phyloP scores from a whole-genome alignment of 2,113 vertebrate species.

The Hemiprocne comata region DNA sequence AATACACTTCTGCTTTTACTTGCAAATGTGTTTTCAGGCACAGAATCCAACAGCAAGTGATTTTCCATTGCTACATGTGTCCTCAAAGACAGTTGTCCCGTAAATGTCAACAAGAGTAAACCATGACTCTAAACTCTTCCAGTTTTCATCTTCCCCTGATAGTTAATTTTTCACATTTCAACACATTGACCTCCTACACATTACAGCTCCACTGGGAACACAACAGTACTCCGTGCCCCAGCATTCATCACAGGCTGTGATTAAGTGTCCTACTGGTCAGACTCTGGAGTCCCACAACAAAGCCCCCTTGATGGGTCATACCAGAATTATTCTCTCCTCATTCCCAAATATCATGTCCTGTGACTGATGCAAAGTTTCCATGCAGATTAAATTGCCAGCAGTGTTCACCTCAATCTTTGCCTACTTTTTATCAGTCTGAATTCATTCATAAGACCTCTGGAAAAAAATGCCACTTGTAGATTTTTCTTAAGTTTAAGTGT shows the following conservation, averaged over 20 bases:
- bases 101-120: not conserved
- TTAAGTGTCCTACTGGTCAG: not conserved
- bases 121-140: not conserved
- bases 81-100: not conserved
- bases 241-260: not conserved
- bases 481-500: not conserved
- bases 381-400: not conserved
- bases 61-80: not conserved
- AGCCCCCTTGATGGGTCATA: rapidly evolving
- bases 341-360: not conserved
- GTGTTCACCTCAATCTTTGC: not conserved
- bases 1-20: slow-evolving; percentile 5
- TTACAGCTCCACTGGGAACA: not conserved
- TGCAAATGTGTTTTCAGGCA: not conserved
- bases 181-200: not conserved
- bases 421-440: not conserved
- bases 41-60: not conserved
- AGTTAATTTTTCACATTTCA: not conserved
- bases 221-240: not conserved
- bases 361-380: not conserved
- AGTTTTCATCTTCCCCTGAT: not conserved
- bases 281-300: not conserved
- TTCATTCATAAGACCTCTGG: not conserved
- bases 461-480: not conserved
- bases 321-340: not conserved